Evolutionary conservation across 2,888 invertebrate genomes (phyloP).

Genomic region (Lasius fuliginosus): DNA sequence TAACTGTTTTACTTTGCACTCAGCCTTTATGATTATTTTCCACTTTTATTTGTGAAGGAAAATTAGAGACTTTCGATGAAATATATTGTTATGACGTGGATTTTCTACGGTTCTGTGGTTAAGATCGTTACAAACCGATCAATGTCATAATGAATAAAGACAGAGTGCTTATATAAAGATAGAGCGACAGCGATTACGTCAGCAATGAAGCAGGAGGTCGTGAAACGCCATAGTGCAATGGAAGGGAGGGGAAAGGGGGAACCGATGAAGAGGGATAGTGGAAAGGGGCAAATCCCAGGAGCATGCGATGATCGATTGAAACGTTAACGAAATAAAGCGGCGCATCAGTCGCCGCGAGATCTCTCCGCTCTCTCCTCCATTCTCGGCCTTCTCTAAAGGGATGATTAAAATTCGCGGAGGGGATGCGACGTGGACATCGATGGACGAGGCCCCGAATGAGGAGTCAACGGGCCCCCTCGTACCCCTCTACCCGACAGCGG

Average conservation of each 20-base stretch:
- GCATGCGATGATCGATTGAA: constrained; percentile 79
- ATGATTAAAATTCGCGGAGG: constrained; percentile 55
- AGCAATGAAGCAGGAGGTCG: constrained; percentile 47
- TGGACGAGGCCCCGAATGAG: constrained; percentile 51
- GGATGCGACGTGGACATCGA: constrained; percentile 49
- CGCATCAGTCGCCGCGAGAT: constrained; percentile 59
- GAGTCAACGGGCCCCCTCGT: constrained; percentile 56
- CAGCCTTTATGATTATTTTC: constrained; percentile 14
- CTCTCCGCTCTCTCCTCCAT: constrained; percentile 24
- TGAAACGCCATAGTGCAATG: constrained; percentile 42
- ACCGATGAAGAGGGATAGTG: constrained; percentile 28
- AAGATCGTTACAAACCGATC: constrained; percentile 48
- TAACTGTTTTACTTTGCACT: constrained; percentile 21
- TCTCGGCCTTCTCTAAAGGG: constrained; percentile 41
- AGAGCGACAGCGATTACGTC: constrained; percentile 51
- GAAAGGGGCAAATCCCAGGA: constrained; percentile 68
- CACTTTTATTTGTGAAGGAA: background rate
- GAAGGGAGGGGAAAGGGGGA: background rate
- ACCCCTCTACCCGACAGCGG: constrained; percentile 46
- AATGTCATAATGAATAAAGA: constrained; percentile 53
- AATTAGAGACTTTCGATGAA: constrained; percentile 11
- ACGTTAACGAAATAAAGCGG: constrained; percentile 80
- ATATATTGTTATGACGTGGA: background rate
- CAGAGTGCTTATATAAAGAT: constrained; percentile 42
- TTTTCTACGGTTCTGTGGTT: constrained; percentile 19